Conservation (phyloP, 2,797 vertebrate species). For the Ptychadena robeensis region DNA sequence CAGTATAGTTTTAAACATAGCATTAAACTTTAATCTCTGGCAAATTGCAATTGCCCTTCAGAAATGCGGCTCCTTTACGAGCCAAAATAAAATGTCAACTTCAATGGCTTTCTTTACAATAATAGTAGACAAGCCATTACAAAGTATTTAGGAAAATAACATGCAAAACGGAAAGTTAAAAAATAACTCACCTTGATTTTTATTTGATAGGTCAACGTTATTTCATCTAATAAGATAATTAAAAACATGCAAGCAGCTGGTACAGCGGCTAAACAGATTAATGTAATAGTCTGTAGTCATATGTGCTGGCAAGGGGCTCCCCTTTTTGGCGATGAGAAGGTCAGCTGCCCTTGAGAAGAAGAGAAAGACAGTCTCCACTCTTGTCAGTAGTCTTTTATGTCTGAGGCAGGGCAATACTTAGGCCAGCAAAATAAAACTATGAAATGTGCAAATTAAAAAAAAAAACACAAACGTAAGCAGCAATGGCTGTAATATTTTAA, state of each 20-base stretch:
- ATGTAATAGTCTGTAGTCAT: conserved; percentile 82
- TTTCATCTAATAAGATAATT: conserved; percentile 83
- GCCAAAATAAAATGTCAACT: conserved; percentile 69
- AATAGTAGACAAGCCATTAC: conserved; percentile 73
- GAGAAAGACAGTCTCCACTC: conserved; percentile 66
- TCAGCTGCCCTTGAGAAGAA: conserved; percentile 80
- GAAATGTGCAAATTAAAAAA: background rate
- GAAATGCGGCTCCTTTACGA: conserved; percentile 65
- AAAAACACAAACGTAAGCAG: too few species aligned
- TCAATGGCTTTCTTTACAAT: conserved; percentile 70
- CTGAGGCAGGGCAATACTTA: background rate
- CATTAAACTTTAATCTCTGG: conserved; percentile 59
- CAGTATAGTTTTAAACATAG: conserved; percentile 51
- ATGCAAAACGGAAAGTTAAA: conserved; percentile 75
- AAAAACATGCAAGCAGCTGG: conserved; percentile 84
- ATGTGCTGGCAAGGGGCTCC: conserved; percentile 82
- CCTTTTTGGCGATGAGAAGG: conserved; percentile 79
- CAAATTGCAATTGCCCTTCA: conserved; percentile 64
- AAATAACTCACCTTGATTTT: conserved; percentile 82
- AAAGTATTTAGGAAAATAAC: conserved; percentile 75
- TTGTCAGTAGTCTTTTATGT: conserved; percentile 54
- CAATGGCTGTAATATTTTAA: background rate
- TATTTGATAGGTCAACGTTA: conserved; percentile 84
- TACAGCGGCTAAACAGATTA: conserved; percentile 83
- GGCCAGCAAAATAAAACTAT: background rate